Base-by-base conservation (phyloP, 2,888 invertebrate genomes). In the Stenichneumon culpator region DNA sequence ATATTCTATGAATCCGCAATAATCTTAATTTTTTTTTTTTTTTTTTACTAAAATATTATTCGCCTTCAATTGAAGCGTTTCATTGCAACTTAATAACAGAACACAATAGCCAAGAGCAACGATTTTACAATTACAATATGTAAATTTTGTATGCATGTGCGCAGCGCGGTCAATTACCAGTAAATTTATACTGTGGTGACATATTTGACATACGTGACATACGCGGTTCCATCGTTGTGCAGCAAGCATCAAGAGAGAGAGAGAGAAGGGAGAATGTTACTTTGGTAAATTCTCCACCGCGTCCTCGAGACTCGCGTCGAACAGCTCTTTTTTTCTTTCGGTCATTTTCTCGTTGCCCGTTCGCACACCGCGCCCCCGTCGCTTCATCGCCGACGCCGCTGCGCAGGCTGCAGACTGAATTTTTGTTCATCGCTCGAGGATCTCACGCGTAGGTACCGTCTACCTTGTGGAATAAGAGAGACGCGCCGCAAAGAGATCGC, bases 301-400 rank as follows among this genome's bases (percentile, higher is more conserved):
- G 83, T 83, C 81, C 75, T 84, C 84, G 70, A 80, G 74, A 63
- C 81, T 77, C 69, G 50, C 50, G 47, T 75, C 36, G 44, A 69
- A 63, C 63, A 39, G 50, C 52, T 50, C 50, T 36, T 72, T 52
- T 16, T 75, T 75, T 25, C 39, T 63, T 63, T 82, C 63, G 60
- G 50, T 65, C 67, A n/a, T 80, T 70, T 52, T 19, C 44, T 50
- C 52, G 52, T 57, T 67, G 22, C 60, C 60, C 32, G 28, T 39
- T 73, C 80, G 32, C 60, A 63, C 60, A 28, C 16, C 50, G 69
- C 52, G 54, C 39, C 60, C 65, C 16, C 65, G 28, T 74, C 6
- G 19, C 73, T 68, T 72, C 52, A 79, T 83, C 79, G 72, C 78
- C 81, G 78, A 73, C 72, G 77, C 81, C 67, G 50, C 67, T 28